Conservation (phyloP, 2,113 vertebrate species). For the Anguilla japonica region DNA sequence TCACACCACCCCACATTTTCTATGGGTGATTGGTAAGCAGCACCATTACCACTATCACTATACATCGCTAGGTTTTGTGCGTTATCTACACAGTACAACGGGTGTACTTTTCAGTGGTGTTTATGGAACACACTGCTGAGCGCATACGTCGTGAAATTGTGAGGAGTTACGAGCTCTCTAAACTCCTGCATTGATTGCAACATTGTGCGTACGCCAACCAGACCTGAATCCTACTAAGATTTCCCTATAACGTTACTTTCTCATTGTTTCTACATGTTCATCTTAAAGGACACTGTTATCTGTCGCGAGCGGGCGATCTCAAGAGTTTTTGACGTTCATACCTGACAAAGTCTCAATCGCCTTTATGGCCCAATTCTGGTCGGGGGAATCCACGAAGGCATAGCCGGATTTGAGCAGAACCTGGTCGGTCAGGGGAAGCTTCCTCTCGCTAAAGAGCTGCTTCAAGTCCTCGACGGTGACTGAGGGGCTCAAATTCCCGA, state of each 20-base stretch:
- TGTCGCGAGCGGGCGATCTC: slow-evolving; percentile 52
- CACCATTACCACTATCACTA: slow-evolving; percentile 47
- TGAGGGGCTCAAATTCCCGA: slow-evolving; percentile 92
- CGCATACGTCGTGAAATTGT: slow-evolving; percentile 59
- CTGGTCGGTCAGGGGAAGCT: slow-evolving; percentile 85
- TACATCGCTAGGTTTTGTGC: slow-evolving; percentile 47
- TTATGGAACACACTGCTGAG: slow-evolving; percentile 26
- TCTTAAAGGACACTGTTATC: slow-evolving; percentile 38
- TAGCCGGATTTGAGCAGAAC: slow-evolving; percentile 90
- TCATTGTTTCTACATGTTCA: slow-evolving; percentile 37
- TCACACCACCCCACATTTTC: slow-evolving; percentile 73
- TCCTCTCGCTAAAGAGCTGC: slow-evolving; percentile 84
- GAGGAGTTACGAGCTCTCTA: slow-evolving; percentile 42
- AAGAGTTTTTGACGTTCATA: slow-evolving; percentile 66
- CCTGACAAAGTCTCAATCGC: slow-evolving; percentile 89
- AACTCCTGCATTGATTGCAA: slow-evolving; percentile 62
- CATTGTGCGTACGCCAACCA: slow-evolving; percentile 42
- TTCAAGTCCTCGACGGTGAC: slow-evolving; percentile 90
- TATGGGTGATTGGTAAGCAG: slow-evolving; percentile 63
- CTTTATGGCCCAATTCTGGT: slow-evolving; percentile 92
- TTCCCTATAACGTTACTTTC: slow-evolving; percentile 34
- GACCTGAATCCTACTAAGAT: slow-evolving; percentile 18
- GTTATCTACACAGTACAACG: slow-evolving; percentile 46
- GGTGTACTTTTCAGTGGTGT: slow-evolving; percentile 48
- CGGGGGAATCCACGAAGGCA: slow-evolving; percentile 92